phyloP scores from a whole-genome alignment of 2,888 invertebrate species.

The Gastrophysa polygoni region DNA sequence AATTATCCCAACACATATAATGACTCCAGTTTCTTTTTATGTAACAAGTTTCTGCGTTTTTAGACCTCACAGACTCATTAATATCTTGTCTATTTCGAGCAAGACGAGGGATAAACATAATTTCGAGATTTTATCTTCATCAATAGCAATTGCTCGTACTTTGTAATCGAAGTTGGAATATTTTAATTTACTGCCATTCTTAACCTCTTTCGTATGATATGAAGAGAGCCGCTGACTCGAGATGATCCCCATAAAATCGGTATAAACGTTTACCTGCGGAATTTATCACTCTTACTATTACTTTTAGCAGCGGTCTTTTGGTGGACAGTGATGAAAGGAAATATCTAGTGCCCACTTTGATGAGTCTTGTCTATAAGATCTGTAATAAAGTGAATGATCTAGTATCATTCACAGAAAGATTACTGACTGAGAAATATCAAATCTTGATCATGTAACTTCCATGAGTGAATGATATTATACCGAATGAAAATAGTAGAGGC shows the following conservation, averaged over 20 bases:
- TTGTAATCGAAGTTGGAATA: slow-evolving; percentile 47
- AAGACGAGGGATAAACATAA: slow-evolving; percentile 29
- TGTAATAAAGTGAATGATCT: slow-evolving; percentile 5
- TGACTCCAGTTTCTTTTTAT: slow-evolving; percentile 45
- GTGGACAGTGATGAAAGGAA: slow-evolving; percentile 21
- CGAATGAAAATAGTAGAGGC: no score
- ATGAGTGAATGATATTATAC: no score
- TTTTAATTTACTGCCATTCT: slow-evolving; percentile 50
- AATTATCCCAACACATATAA: slow-evolving; percentile 47
- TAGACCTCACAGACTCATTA: slow-evolving; percentile 28
- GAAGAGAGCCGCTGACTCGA: slow-evolving; percentile 50
- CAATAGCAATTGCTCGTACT: slow-evolving; percentile 36
- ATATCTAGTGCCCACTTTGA: slow-evolving; percentile 21
- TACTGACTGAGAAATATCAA: no score
- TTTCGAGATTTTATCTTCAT: slow-evolving; percentile 41
- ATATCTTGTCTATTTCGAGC: slow-evolving; percentile 39
- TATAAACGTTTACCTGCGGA: slow-evolving; percentile 45
- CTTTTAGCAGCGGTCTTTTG: slow-evolving; percentile 39
- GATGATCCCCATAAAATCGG: slow-evolving; percentile 49
- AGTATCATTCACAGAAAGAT: no score
- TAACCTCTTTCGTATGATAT: slow-evolving; percentile 41
- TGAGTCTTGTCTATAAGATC: slow-evolving; percentile 15
- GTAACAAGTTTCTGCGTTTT: slow-evolving; percentile 36
- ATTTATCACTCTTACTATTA: slow-evolving; percentile 45
- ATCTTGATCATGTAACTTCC: no score